Base-by-base conservation (phyloP, 2,888 invertebrate species). In the Tetropium fuscum region DNA sequence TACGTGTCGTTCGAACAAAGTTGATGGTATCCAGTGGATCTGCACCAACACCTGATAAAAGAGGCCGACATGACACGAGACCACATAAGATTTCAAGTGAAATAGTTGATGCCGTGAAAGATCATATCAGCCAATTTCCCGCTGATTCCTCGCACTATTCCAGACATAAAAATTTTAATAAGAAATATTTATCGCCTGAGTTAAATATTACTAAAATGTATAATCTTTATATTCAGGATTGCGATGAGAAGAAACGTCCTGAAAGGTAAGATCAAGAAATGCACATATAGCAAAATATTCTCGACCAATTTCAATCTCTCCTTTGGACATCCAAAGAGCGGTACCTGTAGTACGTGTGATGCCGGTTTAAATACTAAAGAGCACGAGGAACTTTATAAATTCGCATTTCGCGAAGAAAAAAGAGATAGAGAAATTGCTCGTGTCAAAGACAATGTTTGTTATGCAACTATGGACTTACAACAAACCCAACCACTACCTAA, bases 401-500 rank as follows among this genome's bases (percentile, higher is more conserved):
- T 27, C 32, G 40, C 53, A 3, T 41, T 41, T 11, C 30, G 38
- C 10, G 22, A 20, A n/a, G 5, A 38, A 13, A 49, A 36, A 6
- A 27, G 7, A 27, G 27, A 27, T 27, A 27, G 27, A 6, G 2
- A 27, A 27, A n/a, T n/a, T 6, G 27, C 27, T 7, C 27, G 6
- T 27, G 7, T 2, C n/a, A 7, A 27, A 6, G 2, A 27, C 2
- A 7, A 27, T 49, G 34, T 10, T 22, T 51, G 40, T 15, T 67
- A 67, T 45, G 30, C 67, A 8, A 68, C 64, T 2, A 54, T 70
- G 22, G 67, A 70, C 32, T 34, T 65, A 8, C 63, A 66, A 32
- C 64, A 70, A 57, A 66, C 66, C 0, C 60, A 64, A 58, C 65
- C 67, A 5, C 41, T 68, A 25, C 66, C 66, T 10, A 70, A 64